These are phyloP conservation scores for Hippocampus mohnikei DNA, from an alignment of 2,113 vertebrate genomes.

Conservation along the genomic window DNA sequence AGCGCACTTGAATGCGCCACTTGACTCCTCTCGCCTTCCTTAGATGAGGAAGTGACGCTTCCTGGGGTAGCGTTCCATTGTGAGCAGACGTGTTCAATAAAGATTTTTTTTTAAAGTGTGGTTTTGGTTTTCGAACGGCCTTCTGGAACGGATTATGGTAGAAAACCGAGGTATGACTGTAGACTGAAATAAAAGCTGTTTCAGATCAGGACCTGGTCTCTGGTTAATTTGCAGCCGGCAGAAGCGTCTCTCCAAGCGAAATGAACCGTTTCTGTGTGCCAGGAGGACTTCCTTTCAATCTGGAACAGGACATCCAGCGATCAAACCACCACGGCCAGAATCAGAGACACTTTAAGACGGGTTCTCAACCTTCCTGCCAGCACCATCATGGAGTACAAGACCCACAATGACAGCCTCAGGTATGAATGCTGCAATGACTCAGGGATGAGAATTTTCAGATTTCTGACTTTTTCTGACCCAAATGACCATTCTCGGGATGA, in stretches of 20 bases:
- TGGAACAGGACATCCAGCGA: constrained; percentile 74
- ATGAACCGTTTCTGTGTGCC: background rate
- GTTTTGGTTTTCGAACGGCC: no score
- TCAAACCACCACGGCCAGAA: constrained; percentile 69
- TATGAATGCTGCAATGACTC: constrained; percentile 16
- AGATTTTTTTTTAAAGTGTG: no score
- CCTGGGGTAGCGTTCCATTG: no score
- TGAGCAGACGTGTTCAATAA: no score
- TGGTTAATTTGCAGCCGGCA: background rate
- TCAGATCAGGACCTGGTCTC: background rate
- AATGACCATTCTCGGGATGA: no score
- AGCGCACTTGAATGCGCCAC: no score
- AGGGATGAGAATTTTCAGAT: no score
- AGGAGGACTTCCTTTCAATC: constrained; percentile 74
- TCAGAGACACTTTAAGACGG: constrained; percentile 72
- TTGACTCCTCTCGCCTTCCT: no score
- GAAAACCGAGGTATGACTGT: no score
- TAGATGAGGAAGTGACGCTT: no score
- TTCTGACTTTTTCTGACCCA: no score
- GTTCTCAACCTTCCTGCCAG: constrained; percentile 73
- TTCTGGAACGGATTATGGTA: no score
- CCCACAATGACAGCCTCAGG: constrained; percentile 76
- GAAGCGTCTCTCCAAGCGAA: background rate
- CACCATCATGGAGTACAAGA: constrained; percentile 78
- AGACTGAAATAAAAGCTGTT: background rate